Evolutionary conservation across 2,888 invertebrate species (phyloP).

Genomic region (Trisateles emortualis): DNA sequence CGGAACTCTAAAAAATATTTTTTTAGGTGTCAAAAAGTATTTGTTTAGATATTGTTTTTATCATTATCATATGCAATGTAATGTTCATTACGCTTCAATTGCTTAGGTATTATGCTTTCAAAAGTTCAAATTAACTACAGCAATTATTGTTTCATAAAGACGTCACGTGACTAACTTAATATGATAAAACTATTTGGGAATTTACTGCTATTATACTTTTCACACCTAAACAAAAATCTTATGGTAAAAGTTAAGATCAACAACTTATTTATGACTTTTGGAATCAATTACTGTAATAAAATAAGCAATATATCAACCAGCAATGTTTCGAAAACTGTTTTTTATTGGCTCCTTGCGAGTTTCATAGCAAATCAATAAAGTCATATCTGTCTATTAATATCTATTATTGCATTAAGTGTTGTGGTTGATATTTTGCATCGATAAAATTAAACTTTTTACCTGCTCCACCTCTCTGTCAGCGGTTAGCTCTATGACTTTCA

Average conservation of each 20-base stretch:
- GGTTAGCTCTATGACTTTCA: conserved; percentile 96
- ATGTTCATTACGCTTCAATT: too few species aligned
- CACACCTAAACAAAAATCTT: background rate
- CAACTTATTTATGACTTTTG: conserved; percentile 14
- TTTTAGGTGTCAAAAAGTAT: conserved; percentile 2
- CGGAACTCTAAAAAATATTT: too few species aligned
- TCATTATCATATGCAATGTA: too few species aligned
- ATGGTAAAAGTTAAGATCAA: background rate
- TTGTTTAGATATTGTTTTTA: too few species aligned
- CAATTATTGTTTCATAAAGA: too few species aligned
- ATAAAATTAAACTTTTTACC: conserved; percentile 72
- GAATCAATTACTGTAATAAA: conserved; percentile 13
- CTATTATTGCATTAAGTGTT: background rate
- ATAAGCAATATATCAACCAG: conserved; percentile 2
- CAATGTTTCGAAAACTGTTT: conserved; percentile 9
- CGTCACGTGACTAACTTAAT: background rate
- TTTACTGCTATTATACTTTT: background rate
- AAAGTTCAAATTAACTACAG: too few species aligned
- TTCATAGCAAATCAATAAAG: conserved; percentile 14
- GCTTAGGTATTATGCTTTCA: too few species aligned
- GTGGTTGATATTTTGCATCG: conserved; percentile 2
- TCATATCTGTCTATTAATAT: conserved; percentile 8
- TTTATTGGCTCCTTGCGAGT: conserved; percentile 6
- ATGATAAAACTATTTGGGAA: background rate
- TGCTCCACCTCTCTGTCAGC: conserved; percentile 95